A percentile compares a stretch with the other conserved stretches of the same genome.
Evolutionary conservation across 1,140 invertebrate genomes (phyloP).

Genomic region (Solenopsis invicta): DNA sequence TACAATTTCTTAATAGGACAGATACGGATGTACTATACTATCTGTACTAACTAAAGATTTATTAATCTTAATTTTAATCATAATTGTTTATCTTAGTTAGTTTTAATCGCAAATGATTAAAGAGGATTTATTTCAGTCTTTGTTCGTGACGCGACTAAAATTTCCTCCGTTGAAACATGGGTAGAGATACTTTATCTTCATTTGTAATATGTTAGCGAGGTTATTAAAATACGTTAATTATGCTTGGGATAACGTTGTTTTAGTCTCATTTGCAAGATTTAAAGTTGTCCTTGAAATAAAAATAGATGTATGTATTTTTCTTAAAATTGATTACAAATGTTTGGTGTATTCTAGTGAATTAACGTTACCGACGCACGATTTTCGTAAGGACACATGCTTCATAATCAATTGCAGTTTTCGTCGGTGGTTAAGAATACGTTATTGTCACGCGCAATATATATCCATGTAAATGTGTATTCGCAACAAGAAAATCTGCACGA

Average conservation of each 20-base stretch:
- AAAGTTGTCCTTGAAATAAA: constrained; percentile 23
- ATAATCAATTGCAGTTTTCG: constrained; percentile 33
- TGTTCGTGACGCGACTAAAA: constrained; percentile 45
- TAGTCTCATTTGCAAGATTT: constrained; percentile 30
- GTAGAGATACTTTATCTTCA: constrained; percentile 48
- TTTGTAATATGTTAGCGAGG: constrained; percentile 18
- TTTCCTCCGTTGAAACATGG: constrained; percentile 7
- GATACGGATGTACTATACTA: constrained; percentile 30
- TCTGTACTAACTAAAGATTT: not conserved
- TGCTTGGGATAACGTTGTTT: constrained; percentile 20
- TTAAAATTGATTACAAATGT: constrained; percentile 16
- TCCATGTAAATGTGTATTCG: constrained; percentile 8
- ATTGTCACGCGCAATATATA: constrained; percentile 39
- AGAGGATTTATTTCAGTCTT: constrained; percentile 45
- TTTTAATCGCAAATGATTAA: constrained; percentile 45
- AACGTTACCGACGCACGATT: constrained; percentile 18
- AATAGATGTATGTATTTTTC: not conserved
- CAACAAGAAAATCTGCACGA: constrained; percentile 42
- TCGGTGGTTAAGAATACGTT: constrained; percentile 54
- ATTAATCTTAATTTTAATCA: constrained; percentile 23
- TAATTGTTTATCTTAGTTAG: constrained; percentile 26
- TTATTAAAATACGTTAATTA: constrained; percentile 54
- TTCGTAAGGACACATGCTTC: constrained; percentile 12
- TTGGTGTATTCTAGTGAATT: not conserved
- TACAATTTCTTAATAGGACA: constrained; percentile 51